Evolutionary conservation across 2,797 vertebrate genomes (phyloP), one percentile per base, ranked within the genome.

Genomic region (Momotus momota): DNA sequence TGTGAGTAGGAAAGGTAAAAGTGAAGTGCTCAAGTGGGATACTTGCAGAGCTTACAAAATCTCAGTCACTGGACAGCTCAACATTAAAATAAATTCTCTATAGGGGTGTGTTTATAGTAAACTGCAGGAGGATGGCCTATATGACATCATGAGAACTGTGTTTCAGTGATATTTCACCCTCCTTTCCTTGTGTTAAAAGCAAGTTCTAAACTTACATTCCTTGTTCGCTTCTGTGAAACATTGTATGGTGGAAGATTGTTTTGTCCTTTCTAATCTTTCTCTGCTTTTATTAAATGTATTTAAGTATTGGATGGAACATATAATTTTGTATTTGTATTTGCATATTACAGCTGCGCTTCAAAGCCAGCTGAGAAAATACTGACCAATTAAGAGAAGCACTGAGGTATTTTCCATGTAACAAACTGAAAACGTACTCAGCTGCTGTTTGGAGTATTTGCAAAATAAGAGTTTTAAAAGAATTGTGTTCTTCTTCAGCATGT

Each of bases 401-500:
- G 46, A 46, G 4, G 2, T 12, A 52, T 82, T 69, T 87, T 33
- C 15, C 6, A 9, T 64, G 40, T 54, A 41, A 62, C 58, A 20
- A 83, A n/a, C 51, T 64, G 8, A 71, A 31, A 14, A n/a, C 18
- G 7, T 5, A 3, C 4, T 1, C 55, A 75, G 65, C 14, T 75
- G 64, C 27, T n/a, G 17, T 70, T 91, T 80, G 17, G 6, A 49
- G 9, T 69, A 54, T 75, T 61, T 87, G 51, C 41, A 73, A 22
- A 18, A 22, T 10, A 35, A 9, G 33, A 52, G 18, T 66, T 89
- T 38, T 12, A 25, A 81, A 91, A 65, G 33, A 69, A 33, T 54
- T 5, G 0, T 45, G 4, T 4, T 74, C 4, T 55, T 12, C 38
- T 83, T 72, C 38, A 29, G 7, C 2, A 7, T 48, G 13, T 65